Evolutionary conservation across 1,140 invertebrate genomes (phyloP).

Genomic region (Laupala kohalensis): DNA sequence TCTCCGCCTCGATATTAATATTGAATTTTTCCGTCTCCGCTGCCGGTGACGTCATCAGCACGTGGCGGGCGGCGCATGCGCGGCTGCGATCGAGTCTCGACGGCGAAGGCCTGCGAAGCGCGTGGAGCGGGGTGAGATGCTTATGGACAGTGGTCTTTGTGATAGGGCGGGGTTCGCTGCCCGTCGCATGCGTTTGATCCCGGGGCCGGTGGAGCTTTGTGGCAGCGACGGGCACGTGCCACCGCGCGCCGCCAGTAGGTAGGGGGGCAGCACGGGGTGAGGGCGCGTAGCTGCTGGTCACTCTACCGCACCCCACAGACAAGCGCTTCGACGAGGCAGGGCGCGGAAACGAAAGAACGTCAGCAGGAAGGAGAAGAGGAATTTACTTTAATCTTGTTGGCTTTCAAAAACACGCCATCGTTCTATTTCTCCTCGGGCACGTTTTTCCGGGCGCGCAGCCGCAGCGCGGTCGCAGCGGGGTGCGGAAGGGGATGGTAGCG

Average conservation of each 20-base stretch:
- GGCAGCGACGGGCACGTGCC: background rate
- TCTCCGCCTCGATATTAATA: conserved; percentile 30
- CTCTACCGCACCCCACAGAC: background rate
- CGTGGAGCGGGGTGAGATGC: background rate
- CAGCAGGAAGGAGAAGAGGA: conserved; percentile 1
- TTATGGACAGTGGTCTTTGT: conserved; percentile 3
- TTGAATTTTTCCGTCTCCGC: conserved; percentile 25
- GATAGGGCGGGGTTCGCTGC: conserved; percentile 3
- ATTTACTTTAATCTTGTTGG: conserved; percentile 15
- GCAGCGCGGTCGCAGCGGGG: background rate
- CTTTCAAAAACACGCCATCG: conserved; percentile 14
- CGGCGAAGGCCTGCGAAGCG: background rate
- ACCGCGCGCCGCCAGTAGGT: background rate
- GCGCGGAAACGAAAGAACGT: background rate
- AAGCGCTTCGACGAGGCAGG: background rate
- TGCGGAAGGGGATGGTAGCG: background rate
- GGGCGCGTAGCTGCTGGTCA: background rate
- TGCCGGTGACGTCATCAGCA: conserved; percentile 7
- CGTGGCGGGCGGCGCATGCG: background rate
- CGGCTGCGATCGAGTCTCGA: background rate
- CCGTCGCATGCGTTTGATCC: no score
- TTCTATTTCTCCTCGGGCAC: background rate
- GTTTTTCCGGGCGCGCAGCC: background rate
- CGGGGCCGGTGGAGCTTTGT: no score
- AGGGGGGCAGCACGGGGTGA: background rate